Conservation (phyloP, 2,113 vertebrate genomes). For the Archilochus colubris region DNA sequence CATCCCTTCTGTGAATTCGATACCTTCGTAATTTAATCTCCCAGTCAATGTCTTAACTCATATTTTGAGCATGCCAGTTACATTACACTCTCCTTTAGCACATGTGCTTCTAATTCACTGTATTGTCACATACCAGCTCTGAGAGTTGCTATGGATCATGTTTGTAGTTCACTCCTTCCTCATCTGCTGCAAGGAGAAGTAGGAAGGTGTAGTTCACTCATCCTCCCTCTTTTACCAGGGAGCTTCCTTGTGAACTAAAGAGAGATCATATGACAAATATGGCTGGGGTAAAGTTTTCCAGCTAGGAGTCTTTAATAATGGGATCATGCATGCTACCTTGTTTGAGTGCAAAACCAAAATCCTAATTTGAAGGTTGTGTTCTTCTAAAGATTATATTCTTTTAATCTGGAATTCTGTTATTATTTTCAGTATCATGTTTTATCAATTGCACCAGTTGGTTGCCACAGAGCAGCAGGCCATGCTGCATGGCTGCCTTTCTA, state of each 20-base stretch:
- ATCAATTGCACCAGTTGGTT: not conserved
- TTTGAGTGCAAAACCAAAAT: not conserved
- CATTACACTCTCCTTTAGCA: not conserved
- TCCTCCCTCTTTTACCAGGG: not conserved
- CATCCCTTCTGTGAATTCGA: not conserved
- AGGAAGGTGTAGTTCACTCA: not conserved
- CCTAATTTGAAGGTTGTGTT: not conserved
- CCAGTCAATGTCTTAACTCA: constrained; percentile 1
- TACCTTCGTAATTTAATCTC: constrained; percentile 39
- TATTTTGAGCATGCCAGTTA: not conserved
- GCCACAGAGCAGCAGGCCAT: accelerated
- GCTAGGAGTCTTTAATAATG: not conserved
- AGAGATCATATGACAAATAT: too few relatives aligned
- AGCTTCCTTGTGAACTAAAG: not conserved
- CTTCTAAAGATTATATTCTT: not conserved
- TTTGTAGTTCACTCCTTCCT: not conserved
- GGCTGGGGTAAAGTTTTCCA: not conserved
- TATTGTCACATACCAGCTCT: not conserved
- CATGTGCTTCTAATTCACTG: constrained; percentile 47
- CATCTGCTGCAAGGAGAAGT: not conserved
- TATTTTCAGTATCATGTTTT: not conserved
- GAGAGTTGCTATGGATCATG: not conserved
- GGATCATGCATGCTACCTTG: not conserved
- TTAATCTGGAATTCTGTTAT: not conserved
- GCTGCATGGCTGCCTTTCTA: not conserved